A percentile compares a stretch with the other conserved stretches of the same genome.
phyloP scores from a whole-genome alignment of 2,797 vertebrate genomes.

The Betta splendens region DNA sequence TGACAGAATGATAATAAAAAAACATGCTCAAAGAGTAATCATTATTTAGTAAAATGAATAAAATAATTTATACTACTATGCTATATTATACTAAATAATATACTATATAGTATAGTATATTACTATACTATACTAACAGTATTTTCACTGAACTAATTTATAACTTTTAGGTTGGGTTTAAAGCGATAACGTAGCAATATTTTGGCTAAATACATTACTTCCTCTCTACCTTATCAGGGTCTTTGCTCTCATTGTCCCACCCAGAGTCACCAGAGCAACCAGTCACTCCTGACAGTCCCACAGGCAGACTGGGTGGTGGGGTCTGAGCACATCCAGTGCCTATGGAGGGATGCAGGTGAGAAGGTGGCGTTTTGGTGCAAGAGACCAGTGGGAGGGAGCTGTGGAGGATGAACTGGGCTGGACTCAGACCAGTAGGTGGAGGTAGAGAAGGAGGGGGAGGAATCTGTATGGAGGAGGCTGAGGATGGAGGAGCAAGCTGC shows the following conservation, averaged over 20 bases:
- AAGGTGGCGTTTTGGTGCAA: conserved; percentile 85
- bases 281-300: conserved; percentile 63
- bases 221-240: conserved; percentile 81
- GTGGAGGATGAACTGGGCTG: conserved; percentile 87
- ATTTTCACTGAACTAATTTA: no score
- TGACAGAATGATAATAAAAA: no score
- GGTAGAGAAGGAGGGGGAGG: conserved; percentile 81
- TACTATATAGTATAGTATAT: no score
- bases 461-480: conserved; percentile 78
- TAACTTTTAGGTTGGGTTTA: no score
- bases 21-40: no score
- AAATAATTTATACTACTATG: no score
- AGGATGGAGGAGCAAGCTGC: conserved; percentile 71
- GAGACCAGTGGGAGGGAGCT: conserved; percentile 85
- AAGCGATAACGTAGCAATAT: no score
- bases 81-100: no score
- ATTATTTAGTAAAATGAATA: no score
- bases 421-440: conserved; percentile 76
- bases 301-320: conserved; percentile 72
- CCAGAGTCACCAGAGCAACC: conserved; percentile 69
- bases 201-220: background rate
- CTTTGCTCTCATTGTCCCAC: conserved; percentile 84
- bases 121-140: no score
- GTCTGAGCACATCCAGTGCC: conserved; percentile 81
- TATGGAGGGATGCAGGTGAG: conserved; percentile 79